Evolutionary conservation across 2,888 invertebrate species (phyloP).

Genomic region (Hydroisotoma schaefferi): DNA sequence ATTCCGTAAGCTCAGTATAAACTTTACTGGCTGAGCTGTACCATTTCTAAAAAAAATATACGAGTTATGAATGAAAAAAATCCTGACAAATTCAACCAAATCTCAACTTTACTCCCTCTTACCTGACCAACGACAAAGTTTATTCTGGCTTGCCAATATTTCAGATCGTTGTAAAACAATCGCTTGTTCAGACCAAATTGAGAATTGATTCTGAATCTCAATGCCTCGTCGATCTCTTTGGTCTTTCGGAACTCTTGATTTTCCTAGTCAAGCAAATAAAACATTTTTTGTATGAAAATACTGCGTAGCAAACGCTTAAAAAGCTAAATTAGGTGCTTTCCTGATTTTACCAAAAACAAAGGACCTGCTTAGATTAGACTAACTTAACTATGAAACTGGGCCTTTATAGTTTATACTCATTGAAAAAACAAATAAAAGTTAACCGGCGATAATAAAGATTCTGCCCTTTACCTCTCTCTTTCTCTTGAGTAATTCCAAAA

Average conservation of each 20-base stretch:
- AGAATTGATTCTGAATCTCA: slow-evolving; percentile 19
- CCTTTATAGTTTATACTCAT: too few relatives aligned
- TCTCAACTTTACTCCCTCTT: too few relatives aligned
- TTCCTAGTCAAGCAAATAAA: background rate
- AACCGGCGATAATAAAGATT: too few relatives aligned
- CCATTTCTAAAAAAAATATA: slow-evolving; percentile 22
- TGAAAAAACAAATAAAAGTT: too few relatives aligned
- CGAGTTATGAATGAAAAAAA: background rate
- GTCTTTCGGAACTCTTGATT: background rate
- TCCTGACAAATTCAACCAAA: too few relatives aligned
- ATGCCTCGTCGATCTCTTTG: slow-evolving; percentile 18
- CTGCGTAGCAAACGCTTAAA: too few relatives aligned
- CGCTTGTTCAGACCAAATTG: slow-evolving; percentile 13
- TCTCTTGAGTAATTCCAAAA: slow-evolving; percentile 11
- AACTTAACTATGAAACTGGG: too few relatives aligned
- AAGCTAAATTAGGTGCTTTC: too few relatives aligned
- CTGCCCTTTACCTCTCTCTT: background rate
- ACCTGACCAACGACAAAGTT: slow-evolving; percentile 25
- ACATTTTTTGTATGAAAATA: too few relatives aligned
- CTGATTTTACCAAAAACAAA: too few relatives aligned
- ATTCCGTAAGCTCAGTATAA: slow-evolving; percentile 23
- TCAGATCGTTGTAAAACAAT: slow-evolving; percentile 14
- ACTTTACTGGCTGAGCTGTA: slow-evolving; percentile 8
- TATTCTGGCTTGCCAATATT: slow-evolving; percentile 24
- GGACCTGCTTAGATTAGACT: too few relatives aligned